Conservation (phyloP, 2,888 invertebrate genomes). For the Diadromus collaris region DNA sequence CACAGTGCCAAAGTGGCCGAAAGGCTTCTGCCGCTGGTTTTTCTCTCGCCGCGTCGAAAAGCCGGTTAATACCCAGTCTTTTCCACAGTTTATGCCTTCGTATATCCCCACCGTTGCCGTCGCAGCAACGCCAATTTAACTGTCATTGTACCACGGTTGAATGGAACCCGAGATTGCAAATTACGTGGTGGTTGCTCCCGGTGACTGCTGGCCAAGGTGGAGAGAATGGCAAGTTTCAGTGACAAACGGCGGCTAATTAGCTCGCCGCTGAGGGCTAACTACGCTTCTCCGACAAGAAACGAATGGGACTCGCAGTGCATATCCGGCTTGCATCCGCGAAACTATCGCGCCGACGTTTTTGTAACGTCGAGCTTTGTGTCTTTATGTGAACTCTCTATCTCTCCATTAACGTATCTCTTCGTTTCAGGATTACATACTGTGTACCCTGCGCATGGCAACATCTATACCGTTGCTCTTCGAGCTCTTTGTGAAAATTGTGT, state of each 20-base stretch:
- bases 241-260: conserved; percentile 58
- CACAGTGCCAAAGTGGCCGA: conserved; percentile 29
- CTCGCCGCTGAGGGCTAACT: conserved; percentile 25
- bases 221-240: conserved; percentile 33
- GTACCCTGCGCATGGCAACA: not conserved
- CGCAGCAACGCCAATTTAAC: conserved; percentile 59
- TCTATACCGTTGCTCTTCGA: conserved; percentile 5
- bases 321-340: conserved; percentile 9
- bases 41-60: conserved; percentile 21
- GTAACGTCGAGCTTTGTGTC: not conserved
- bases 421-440: not conserved
- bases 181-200: conserved; percentile 52
- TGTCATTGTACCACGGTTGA: conserved; percentile 60
- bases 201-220: conserved; percentile 5
- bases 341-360: not conserved
- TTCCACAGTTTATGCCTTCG: conserved; percentile 11
- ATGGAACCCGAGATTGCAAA: conserved; percentile 62
- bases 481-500: conserved; percentile 10
- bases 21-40: not conserved
- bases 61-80: conserved; percentile 38
- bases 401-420: not conserved
- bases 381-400: not conserved
- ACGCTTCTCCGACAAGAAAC: not conserved
- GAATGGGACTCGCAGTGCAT: conserved; percentile 4
- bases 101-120: not conserved